Evolutionary conservation across 30 jellyfish, hydroid and myxozoan genomes (phyloP), one percentile per base, ranked within the genome.

Genomic region (Nemopilema nomurai): DNA sequence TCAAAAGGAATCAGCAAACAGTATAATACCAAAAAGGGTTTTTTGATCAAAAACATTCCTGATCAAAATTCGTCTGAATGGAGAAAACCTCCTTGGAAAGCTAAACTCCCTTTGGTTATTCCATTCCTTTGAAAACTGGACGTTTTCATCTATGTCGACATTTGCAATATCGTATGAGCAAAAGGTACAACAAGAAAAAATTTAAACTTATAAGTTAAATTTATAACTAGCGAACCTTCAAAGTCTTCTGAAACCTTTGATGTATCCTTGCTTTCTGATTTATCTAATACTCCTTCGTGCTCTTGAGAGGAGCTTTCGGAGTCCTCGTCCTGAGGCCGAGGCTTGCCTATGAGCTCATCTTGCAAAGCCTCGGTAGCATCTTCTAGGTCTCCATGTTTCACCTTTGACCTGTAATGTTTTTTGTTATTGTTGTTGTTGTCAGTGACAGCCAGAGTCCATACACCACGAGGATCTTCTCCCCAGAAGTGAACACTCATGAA

Each of bases 401-500:
- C 91, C 62, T 95, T 95, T 19, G 67, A 41, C 8, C 93, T 86
- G 41, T 95, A 96, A 71, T 95, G 99, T 25, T 76, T 79, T 28
- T 97, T 92, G 76, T 86, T 90, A 81, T 91, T 89, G 88, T 84
- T 84, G 84, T 74, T 79, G 90, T 91, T 91, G 75, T 96, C 99
- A 17, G 97, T 96, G 51, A 96, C 96, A 28, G 97, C 97, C 41
- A 96, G 88, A 4, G 98, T 96, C 99, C 99, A 96, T 0, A 76
- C 71, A 6, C 99, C 99, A 41, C 92, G 85, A 0, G 99, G 99
- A 68, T 89, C 97, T 74, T 96, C 99, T 0, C 99, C 99, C 99
- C 99, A 96, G 88, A 96, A 96, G 80, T 96, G 99, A 22, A 96
- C 99, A 69, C 99, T 96, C 97, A 89, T 96, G 79, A 96, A 96